Conservation (phyloP, 2,797 vertebrate species). For the Falco columbarius region DNA sequence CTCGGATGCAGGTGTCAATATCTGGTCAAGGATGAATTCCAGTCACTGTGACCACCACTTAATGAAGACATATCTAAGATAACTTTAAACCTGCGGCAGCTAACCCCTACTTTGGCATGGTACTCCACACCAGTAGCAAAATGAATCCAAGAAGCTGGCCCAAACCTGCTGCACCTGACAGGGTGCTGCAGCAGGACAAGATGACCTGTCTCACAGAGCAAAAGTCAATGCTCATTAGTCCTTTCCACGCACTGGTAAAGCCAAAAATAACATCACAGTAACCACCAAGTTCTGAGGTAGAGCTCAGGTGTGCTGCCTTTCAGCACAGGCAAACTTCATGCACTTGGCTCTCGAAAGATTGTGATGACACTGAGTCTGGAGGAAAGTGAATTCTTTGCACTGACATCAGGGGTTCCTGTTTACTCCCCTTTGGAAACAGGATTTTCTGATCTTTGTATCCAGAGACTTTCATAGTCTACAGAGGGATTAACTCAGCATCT, state of each 20-base stretch:
- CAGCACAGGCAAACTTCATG: rapidly evolving
- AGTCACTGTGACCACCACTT: background rate
- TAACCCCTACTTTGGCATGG: background rate
- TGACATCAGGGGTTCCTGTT: background rate
- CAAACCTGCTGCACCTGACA: background rate
- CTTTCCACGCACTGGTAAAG: background rate
- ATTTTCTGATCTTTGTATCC: background rate
- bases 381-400: background rate
- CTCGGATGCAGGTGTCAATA: conserved; percentile 1
- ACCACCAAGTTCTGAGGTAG: background rate
- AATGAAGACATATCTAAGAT: conserved; percentile 1
- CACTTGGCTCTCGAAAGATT: background rate
- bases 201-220: background rate
- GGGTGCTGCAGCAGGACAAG: background rate
- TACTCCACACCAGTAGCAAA: background rate
- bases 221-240: background rate
- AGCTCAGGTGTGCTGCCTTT: background rate
- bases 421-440: background rate
- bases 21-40: conserved; percentile 51
- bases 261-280: background rate
- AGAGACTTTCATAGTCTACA: background rate
- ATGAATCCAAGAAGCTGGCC: background rate
- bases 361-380: background rate
- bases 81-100: background rate
- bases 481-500: background rate